These are phyloP conservation scores for Ryuthela nishihirai DNA, from an alignment of 2,888 invertebrate genomes.

Conservation along the genomic window DNA sequence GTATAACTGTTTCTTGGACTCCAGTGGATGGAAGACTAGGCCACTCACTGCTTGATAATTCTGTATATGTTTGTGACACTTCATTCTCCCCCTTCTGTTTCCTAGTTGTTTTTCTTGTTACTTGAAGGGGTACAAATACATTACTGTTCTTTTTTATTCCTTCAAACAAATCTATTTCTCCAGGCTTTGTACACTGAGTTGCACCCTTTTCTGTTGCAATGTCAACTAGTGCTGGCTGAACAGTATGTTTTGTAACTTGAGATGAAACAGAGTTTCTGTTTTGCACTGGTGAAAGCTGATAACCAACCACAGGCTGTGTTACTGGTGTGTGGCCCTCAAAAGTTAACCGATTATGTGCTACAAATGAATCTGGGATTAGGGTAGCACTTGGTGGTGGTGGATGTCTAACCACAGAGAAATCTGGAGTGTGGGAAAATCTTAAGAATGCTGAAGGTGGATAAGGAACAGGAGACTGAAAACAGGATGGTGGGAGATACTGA, in stretches of 20 bases:
- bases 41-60: background rate
- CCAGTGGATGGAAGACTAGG: too few relatives aligned
- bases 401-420: constrained; percentile 12
- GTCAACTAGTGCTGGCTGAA: background rate
- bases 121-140: background rate
- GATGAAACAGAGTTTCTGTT: background rate
- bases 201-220: background rate
- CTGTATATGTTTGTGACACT: background rate
- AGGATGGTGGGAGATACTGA: background rate
- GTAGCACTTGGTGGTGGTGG: constrained; percentile 7
- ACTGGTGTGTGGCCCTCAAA: background rate
- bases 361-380: constrained; percentile 29
- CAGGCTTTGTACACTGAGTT: background rate
- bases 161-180: background rate
- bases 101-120: background rate
- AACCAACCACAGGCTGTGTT: background rate
- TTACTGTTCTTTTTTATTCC: background rate
- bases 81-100: background rate
- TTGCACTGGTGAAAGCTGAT: background rate
- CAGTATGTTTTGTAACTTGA: too few relatives aligned
- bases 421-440: too few relatives aligned
- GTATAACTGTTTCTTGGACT: too few relatives aligned
- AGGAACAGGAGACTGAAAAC: constrained; percentile 2
- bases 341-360: constrained; percentile 8
- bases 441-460: constrained; percentile 2